Evolutionary conservation across 2,797 vertebrate species (phyloP).

Genomic region (Trachops cirrhosus): DNA sequence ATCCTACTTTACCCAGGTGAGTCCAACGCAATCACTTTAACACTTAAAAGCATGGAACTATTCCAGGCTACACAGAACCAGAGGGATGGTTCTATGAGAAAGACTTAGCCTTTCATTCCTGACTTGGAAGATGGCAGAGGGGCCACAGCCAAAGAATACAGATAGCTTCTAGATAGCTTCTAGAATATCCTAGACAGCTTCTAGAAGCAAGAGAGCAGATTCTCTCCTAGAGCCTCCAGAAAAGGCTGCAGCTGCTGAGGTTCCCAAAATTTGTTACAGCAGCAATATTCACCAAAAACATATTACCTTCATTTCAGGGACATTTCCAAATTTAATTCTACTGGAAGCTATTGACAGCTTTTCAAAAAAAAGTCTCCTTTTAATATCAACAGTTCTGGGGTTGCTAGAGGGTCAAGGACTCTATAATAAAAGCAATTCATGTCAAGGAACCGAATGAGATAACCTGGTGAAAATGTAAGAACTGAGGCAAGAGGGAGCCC

Average conservation of each 20-base stretch:
- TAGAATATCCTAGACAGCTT: not conserved
- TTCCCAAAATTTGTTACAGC: not conserved
- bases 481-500: not conserved
- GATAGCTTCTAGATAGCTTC: not conserved
- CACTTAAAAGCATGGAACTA: not conserved
- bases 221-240: not conserved
- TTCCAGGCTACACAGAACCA: not conserved
- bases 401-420: not conserved
- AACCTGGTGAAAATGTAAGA: not conserved
- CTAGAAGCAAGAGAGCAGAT: not conserved
- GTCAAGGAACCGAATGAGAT: not conserved
- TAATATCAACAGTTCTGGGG: not conserved
- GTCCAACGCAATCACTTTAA: not conserved
- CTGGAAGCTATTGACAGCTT: not conserved
- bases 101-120: not conserved
- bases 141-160: not conserved
- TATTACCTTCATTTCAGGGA: not conserved
- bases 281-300: not conserved
- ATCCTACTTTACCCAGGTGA: not conserved
- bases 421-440: conserved; percentile 25
- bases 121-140: not conserved
- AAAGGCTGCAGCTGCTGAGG: not conserved
- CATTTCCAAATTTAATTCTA: conserved; percentile 8
- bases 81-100: not conserved
- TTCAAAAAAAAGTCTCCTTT: not conserved